These are phyloP conservation scores for Globodera rostochiensis DNA, from an alignment of 1,140 invertebrate genomes.

Conservation along the genomic window DNA sequence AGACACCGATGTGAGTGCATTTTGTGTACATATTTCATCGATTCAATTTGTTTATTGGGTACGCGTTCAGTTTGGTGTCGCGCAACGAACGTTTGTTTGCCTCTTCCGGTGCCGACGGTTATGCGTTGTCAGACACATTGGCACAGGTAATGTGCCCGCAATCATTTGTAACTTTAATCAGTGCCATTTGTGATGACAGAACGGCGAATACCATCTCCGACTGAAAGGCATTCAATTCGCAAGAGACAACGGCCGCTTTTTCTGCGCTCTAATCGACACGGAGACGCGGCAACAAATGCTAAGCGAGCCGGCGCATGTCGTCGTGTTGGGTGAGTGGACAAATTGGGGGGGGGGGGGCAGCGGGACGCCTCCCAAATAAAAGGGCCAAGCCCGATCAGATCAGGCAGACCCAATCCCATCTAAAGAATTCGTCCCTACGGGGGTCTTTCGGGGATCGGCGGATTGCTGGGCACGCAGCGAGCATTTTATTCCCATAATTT, in stretches of 20 bases:
- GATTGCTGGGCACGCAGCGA: no score
- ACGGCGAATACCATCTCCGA: conserved; percentile 44
- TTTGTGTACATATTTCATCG: background rate
- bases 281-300: conserved; percentile 35
- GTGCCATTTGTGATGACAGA: background rate
- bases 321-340: conserved; percentile 44
- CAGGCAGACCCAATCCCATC: background rate
- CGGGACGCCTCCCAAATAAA: background rate
- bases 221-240: conserved; percentile 39
- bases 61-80: conserved; percentile 16
- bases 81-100: conserved; percentile 10
- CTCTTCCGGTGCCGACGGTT: conserved; percentile 11
- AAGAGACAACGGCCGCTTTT: conserved; percentile 48
- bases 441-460: no score
- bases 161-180: background rate
- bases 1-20: conserved; percentile 25
- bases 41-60: background rate
- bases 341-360: conserved; percentile 1
- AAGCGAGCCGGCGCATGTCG: conserved; percentile 39
- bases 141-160: background rate
- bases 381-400: background rate
- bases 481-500: background rate
- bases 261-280: conserved; percentile 39
- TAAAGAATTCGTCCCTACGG: no score
- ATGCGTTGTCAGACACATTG: conserved; percentile 20